A percentile compares a stretch with the other conserved stretches of the same genome.
phyloP scores from a whole-genome alignment of 2,113 vertebrate species.

The Ammodytes marinus region DNA sequence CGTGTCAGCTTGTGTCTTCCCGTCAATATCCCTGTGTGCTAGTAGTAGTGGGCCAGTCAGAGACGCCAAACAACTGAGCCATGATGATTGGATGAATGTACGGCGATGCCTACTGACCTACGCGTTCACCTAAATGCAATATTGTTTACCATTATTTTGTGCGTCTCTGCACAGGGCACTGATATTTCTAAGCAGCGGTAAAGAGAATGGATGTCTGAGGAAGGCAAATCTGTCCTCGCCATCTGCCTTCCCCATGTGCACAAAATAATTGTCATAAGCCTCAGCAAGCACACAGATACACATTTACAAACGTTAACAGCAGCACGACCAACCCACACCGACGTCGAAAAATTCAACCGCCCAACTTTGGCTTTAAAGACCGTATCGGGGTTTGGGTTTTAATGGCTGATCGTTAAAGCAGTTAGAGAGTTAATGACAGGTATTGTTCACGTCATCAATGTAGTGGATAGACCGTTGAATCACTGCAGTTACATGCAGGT shows the following conservation, averaged over 20 bases:
- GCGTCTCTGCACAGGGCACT: slow-evolving; percentile 9
- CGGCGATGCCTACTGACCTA: not conserved
- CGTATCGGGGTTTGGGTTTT: slow-evolving; percentile 16
- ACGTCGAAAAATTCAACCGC: slow-evolving; percentile 17
- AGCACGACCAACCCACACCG: not conserved
- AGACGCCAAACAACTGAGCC: not conserved
- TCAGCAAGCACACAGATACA: slow-evolving; percentile 61
- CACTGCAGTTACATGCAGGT: slow-evolving; percentile 15
- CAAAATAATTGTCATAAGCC: slow-evolving; percentile 66
- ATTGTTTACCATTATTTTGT: slow-evolving; percentile 21
- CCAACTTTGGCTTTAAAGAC: not conserved
- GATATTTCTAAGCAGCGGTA: slow-evolving; percentile 49
- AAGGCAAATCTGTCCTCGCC: slow-evolving; percentile 71
- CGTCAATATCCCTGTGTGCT: slow-evolving; percentile 20
- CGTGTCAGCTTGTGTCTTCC: slow-evolving; percentile 41
- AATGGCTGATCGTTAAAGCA: slow-evolving; percentile 39
- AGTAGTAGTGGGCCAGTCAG: not conserved
- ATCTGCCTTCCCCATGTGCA: slow-evolving; percentile 75
- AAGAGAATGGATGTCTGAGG: slow-evolving; percentile 55
- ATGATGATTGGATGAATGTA: not conserved
- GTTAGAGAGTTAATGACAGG: slow-evolving; percentile 51
- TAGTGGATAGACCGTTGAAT: slow-evolving; percentile 22
- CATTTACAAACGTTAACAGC: slow-evolving; percentile 50
- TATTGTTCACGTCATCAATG: slow-evolving; percentile 40
- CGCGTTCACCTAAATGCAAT: slow-evolving; percentile 2